Evolutionary conservation across 2,888 invertebrate species (phyloP), one percentile per base, ranked within the genome.

Genomic region (Agapetus fuscipes): DNA sequence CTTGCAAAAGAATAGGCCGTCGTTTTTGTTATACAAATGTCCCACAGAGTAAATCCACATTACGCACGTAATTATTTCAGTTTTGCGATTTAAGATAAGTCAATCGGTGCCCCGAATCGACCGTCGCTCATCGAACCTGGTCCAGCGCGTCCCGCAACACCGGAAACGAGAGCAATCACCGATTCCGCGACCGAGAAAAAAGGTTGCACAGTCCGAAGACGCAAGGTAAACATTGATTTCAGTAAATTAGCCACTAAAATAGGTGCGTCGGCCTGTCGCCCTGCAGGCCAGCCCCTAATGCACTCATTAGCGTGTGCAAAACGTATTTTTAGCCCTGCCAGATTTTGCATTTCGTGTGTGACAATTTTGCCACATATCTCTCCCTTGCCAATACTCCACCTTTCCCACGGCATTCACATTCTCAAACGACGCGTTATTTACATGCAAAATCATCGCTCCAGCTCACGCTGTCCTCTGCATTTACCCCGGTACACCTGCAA

Each of bases 321-420:
- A 28, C 58, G 58, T 69, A 69, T 68, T 68, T 69, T 62, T 67
- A 66, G 68, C 65, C 63, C 60, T 66, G 66, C 67, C 43, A 43
- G 43, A 39, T 39, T 43, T 39, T 26, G 42, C 38, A 33, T 66
- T 66, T 67, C 66, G 67, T 67, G 67, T 67, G 68, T 67, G 67
- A 67, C 67, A 68, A 67, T 69, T 69, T 66, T 69, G 69, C 69
- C 69, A 69, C 69, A 69, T 69, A 69, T 67, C 67, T 66, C 62
- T 60, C 69, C 67, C 66, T 65, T 68, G 68, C 67, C 65, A 62
- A 64, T 62, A 62, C n/a, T n/a, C n/a, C n/a, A n/a, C n/a, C n/a
- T n/a, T n/a, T n/a, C n/a, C n/a, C 20, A 20, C 4, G 5, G 20
- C 20, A 9, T 6, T 9, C 20, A 20, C 9, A 4, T 9, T 20